phyloP scores from a whole-genome alignment of 2,797 vertebrate genomes.

The Spinibarbus caldwelli region DNA sequence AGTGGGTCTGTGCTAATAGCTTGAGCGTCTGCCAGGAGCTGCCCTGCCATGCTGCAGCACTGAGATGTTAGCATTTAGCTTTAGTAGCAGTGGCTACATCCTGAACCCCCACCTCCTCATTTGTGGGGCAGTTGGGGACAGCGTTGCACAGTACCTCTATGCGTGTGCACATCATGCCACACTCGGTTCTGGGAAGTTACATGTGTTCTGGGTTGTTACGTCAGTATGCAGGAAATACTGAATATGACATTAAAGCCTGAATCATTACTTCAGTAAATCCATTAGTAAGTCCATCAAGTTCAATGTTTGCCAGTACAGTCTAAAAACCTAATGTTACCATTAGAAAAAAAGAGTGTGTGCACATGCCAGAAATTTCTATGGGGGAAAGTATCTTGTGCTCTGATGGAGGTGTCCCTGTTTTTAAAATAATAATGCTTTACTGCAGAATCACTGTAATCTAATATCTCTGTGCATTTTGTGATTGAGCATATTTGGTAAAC shows the following conservation, averaged over 20 bases:
- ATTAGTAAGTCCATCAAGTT: constrained; percentile 3
- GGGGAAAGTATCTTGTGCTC: background rate
- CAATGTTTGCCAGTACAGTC: background rate
- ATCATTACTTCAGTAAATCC: background rate
- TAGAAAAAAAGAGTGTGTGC: background rate
- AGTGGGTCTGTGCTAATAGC: constrained; percentile 25
- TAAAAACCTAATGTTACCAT: background rate
- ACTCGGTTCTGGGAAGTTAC: constrained; percentile 35
- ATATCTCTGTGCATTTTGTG: background rate
- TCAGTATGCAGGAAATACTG: background rate
- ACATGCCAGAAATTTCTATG: background rate
- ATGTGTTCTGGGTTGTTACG: background rate
- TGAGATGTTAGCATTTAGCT: constrained; percentile 44
- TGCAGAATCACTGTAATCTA: background rate
- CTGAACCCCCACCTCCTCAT: constrained; percentile 26
- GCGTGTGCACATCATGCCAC: background rate
- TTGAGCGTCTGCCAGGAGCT: constrained; percentile 57
- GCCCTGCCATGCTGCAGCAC: constrained; percentile 54
- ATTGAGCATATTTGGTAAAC: background rate
- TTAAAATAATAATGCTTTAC: background rate
- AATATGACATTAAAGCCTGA: background rate
- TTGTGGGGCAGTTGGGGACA: constrained; percentile 23
- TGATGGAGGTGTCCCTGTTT: background rate
- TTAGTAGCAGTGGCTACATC: constrained; percentile 29
- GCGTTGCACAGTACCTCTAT: background rate